Conservation (phyloP, 2,888 invertebrate genomes). For the Diploptera punctata region DNA sequence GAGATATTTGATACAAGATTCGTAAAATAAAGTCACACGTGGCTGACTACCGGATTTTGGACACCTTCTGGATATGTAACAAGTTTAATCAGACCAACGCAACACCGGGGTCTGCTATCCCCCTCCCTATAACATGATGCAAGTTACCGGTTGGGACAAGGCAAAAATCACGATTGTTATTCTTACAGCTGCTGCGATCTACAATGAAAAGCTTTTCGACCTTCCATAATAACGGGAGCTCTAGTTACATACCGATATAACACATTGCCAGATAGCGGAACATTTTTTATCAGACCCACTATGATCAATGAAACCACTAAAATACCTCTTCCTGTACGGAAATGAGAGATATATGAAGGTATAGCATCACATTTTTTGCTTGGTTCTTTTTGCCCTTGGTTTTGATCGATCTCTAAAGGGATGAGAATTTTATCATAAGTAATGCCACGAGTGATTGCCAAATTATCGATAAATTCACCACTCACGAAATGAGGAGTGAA, state of each 20-base stretch:
- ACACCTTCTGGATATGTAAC: background rate
- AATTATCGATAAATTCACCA: too few species aligned
- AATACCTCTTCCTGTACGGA: background rate
- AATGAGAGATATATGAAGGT: background rate
- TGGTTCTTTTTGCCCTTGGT: too few species aligned
- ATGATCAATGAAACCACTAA: background rate
- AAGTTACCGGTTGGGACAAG: conserved; percentile 23
- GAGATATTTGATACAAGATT: too few species aligned
- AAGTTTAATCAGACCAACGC: conserved; percentile 19
- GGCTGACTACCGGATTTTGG: background rate
- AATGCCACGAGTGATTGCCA: too few species aligned
- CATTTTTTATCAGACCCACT: background rate
- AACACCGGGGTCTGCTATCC: conserved; percentile 3
- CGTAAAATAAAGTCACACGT: background rate
- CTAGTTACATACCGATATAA: conserved; percentile 7
- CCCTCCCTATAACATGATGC: background rate
- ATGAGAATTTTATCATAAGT: too few species aligned
- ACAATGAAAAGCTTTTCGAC: conserved; percentile 17
- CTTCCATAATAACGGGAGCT: conserved; percentile 14
- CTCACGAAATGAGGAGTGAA: too few species aligned
- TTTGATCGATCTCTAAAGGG: too few species aligned
- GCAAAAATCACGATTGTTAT: conserved; percentile 17
- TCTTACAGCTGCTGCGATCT: background rate
- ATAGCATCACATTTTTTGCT: background rate
- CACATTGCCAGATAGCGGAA: background rate